phyloP scores from a whole-genome alignment of 2,797 vertebrate species.

The Danio aesculapii region DNA sequence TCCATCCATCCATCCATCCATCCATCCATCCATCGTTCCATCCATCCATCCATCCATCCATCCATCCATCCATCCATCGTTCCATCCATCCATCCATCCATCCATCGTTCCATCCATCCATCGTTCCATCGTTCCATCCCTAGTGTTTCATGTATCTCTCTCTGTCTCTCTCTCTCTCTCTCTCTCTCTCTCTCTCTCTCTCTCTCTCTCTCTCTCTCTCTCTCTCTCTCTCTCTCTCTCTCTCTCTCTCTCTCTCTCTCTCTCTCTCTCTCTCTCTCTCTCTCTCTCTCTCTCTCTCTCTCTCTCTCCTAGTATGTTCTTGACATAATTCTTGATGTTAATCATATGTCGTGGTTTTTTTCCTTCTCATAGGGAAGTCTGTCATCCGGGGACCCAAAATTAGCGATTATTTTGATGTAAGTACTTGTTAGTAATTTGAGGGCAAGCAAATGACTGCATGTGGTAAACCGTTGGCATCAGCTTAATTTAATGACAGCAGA shows the following conservation, averaged over 20 bases:
- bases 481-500: background rate
- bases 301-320: constrained; percentile 7
- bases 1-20: no score
- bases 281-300: background rate
- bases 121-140: no score
- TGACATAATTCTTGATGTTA: background rate
- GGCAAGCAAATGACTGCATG: constrained; percentile 22
- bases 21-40: no score
- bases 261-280: background rate
- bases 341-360: constrained; percentile 44
- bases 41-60: no score
- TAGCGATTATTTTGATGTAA: constrained; percentile 99
- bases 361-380: constrained; percentile 86
- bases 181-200: no score
- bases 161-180: no score
- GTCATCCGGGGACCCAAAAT: constrained; percentile 95
- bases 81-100: no score
- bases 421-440: constrained; percentile 61
- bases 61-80: no score
- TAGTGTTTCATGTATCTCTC: no score
- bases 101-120: no score
- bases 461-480: constrained; percentile 7
- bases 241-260: background rate
- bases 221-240: background rate
- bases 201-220: no score